Percentiles rank a stretch among this genome's conserved stretches.
These are phyloP conservation scores for Petaurus breviceps DNA, from an alignment of 2,113 vertebrate genomes.

Conservation along the genomic window DNA sequence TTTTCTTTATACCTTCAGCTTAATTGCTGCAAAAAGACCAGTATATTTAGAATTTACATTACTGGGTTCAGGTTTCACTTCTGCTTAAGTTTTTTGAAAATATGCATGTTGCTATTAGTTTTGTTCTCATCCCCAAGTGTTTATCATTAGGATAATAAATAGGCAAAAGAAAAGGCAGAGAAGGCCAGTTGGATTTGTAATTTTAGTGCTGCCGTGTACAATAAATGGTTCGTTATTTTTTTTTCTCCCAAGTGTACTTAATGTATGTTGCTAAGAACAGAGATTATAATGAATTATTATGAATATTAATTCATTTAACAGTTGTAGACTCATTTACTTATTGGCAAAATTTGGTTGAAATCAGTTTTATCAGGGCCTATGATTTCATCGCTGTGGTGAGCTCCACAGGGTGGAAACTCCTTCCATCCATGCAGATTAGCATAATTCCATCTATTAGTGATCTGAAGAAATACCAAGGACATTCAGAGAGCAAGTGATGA, in stretches of 20 bases:
- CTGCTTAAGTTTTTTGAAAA: slow-evolving; percentile 47
- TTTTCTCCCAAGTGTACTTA: not conserved
- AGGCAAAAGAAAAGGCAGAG: slow-evolving; percentile 17
- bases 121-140: slow-evolving; percentile 42
- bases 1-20: slow-evolving; percentile 4
- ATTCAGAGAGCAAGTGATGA: not conserved
- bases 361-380: not conserved
- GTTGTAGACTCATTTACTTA: not conserved
- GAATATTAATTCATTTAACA: not conserved
- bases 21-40: slow-evolving; percentile 15
- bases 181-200: slow-evolving; percentile 17
- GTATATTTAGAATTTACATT: slow-evolving; percentile 7
- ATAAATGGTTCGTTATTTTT: not conserved
- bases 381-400: not conserved
- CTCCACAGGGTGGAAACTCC: not conserved
- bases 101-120: slow-evolving; percentile 11
- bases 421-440: not conserved
- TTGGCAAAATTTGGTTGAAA: slow-evolving; percentile 40
- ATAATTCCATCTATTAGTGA: not conserved
- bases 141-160: slow-evolving; percentile 41
- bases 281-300: slow-evolving; percentile 7
- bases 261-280: slow-evolving; percentile 29
- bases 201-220: not conserved
- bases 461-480: not conserved
- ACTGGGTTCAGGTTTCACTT: slow-evolving; percentile 49